phyloP scores from a whole-genome alignment of 30 jellyfish, hydroid and myxozoan genomes.

The Nemopilema nomurai region DNA sequence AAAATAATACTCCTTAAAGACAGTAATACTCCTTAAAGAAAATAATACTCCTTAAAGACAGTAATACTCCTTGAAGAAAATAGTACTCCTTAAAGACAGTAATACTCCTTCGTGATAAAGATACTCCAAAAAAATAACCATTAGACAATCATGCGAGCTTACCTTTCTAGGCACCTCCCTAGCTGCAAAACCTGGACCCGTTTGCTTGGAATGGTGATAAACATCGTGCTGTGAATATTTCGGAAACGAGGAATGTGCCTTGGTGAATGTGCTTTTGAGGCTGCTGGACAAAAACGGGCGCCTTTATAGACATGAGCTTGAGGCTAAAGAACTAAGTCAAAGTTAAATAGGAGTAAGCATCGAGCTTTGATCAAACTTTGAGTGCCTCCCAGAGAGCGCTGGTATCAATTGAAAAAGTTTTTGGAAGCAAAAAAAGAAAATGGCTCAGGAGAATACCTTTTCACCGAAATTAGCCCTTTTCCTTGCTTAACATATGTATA shows the following conservation, averaged over 20 bases:
- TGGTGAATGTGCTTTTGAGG: constrained; percentile 54
- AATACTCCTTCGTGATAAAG: too few relatives aligned
- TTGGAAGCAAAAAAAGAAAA: too few relatives aligned
- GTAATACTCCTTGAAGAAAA: too few relatives aligned
- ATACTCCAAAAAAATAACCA: too few relatives aligned
- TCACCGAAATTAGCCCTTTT: not conserved
- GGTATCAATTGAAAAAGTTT: too few relatives aligned
- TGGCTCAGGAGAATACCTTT: not conserved
- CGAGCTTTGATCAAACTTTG: too few relatives aligned
- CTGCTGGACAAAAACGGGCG: constrained; percentile 16
- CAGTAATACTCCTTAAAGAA: too few relatives aligned
- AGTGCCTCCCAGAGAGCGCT: too few relatives aligned
- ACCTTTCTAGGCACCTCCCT: not conserved
- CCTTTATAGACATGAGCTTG: not conserved
- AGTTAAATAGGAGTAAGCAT: not conserved
- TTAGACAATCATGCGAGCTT: too few relatives aligned
- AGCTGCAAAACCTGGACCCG: not conserved
- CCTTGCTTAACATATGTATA: not conserved
- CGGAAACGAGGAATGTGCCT: constrained; percentile 22
- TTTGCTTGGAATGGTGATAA: not conserved
- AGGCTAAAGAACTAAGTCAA: not conserved
- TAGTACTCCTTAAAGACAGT: too few relatives aligned
- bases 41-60: too few relatives aligned
- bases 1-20: too few relatives aligned
- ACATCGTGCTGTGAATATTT: not conserved